Evolutionary conservation across 2,113 vertebrate genomes (phyloP).

Genomic region (Plectropomus leopardus): DNA sequence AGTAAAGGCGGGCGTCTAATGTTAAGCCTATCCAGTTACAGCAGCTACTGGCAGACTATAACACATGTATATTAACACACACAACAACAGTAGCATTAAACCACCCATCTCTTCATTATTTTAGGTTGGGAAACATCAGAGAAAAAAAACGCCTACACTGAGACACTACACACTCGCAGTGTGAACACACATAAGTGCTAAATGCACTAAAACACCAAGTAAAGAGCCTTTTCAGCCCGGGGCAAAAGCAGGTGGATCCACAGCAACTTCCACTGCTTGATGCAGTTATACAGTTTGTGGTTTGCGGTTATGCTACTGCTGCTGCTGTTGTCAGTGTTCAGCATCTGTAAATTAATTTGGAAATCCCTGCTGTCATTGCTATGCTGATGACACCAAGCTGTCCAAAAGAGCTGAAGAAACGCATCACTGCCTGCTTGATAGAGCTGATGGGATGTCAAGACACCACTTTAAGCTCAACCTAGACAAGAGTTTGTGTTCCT

Average conservation of each 20-base stretch:
- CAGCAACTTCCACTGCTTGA: neutral
- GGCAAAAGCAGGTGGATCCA: neutral
- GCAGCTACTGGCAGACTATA: constrained; percentile 17
- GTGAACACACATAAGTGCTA: neutral
- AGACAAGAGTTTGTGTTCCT: neutral
- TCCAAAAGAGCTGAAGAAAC: neutral
- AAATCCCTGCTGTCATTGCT: too few species aligned
- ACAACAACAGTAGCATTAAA: constrained; percentile 24
- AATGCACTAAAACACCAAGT: neutral
- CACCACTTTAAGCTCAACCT: neutral
- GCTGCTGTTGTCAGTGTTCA: neutral
- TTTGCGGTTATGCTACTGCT: too few species aligned
- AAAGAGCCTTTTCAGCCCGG: neutral
- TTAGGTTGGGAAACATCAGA: constrained; percentile 15
- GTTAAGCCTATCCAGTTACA: constrained; percentile 6
- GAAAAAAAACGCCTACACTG: constrained; percentile 14
- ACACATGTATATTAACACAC: constrained; percentile 9
- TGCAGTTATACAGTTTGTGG: neutral
- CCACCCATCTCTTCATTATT: constrained; percentile 32
- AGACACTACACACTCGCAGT: neutral
- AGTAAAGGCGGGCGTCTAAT: constrained; percentile 13
- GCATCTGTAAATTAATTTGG: neutral
- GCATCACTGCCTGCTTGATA: neutral
- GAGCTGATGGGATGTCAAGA: neutral
- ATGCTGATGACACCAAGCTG: neutral